Evolutionary conservation across 2,113 vertebrate species (phyloP), one percentile per base, ranked within the genome.

Genomic region (Rhynchomys soricoides): DNA sequence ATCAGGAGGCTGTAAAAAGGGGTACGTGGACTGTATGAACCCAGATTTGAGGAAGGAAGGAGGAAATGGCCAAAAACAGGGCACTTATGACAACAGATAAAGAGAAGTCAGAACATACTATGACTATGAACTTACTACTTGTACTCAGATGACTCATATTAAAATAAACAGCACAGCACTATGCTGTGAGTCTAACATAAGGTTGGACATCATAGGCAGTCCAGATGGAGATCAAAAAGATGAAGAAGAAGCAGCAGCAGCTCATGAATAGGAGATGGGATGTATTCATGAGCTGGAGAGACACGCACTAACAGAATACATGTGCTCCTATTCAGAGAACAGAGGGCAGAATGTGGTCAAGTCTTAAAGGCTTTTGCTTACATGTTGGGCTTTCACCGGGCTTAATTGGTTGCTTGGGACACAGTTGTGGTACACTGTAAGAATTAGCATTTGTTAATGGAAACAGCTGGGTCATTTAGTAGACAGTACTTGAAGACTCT

Each of bases 371-470:
- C 1, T 62, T 92, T 88, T 90, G n/a, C 89, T 96, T 90, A 71
- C 37, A 87, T 45, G 57, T n/a, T 75, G n/a, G 29, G 40, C 7
- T 92, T 96, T 87, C 45, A 93, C 86, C 31, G 55, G 79, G 16
- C 78, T 90, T 96, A 85, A 50, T 24, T 82, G 21, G 34, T 93
- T 96, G 48, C 78, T 86, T 29, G 70, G 50, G 92, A 86, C 77
- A 79, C 4, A 89, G 55, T 78, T 93, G 31, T 87, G 52, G 7
- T 43, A 43, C 48, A 82, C 48, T 93, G 2, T 86, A 90, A 95
- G 34, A 57, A 85, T 55, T 91, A 85, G 24, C 26, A 94, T 90
- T 95, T 94, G 71, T 88, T 96, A 96, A 96, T 66, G 77, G 77
- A 86, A 96, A 92, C 37, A 94, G 16, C 79, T 57, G n/a, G 62